A percentile compares a stretch with the other conserved stretches of the same genome.
Conservation (phyloP, 1,140 invertebrate genomes). For the Anoplophora glabripennis region DNA sequence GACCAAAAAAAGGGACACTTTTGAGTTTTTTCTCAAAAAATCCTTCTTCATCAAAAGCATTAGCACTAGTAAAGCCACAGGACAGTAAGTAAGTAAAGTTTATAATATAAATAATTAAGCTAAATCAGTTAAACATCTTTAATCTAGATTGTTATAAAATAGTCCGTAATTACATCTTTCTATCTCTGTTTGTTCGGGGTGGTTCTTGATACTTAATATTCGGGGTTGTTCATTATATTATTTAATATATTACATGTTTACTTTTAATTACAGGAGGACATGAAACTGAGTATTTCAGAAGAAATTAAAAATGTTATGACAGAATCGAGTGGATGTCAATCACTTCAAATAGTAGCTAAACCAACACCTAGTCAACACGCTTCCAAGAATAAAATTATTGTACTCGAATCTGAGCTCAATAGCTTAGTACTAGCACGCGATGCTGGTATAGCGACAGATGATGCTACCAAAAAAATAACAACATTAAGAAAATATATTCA, state of each 20-base stretch:
- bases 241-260: constrained; percentile 3
- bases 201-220: not conserved
- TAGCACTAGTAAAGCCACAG: constrained; percentile 7
- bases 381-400: constrained; percentile 18
- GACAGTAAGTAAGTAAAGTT: constrained; percentile 9
- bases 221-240: not conserved
- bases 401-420: constrained; percentile 19
- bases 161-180: constrained; percentile 6
- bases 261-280: not conserved
- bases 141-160: constrained; percentile 10
- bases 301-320: no score
- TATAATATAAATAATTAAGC: constrained; percentile 9
- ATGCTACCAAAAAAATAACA: no score
- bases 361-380: constrained; percentile 4
- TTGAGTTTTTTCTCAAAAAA: constrained; percentile 9
- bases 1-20: constrained; percentile 1
- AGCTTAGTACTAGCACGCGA: constrained; percentile 11
- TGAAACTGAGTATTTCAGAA: no score
- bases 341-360: constrained; percentile 2
- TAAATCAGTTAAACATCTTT: constrained; percentile 13
- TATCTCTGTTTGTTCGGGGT: constrained; percentile 3
- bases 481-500: no score
- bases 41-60: constrained; percentile 10
- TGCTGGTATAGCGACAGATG: constrained; percentile 9
- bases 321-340: no score